Percentiles rank a stretch among this genome's conserved stretches.
Conservation (phyloP, 2,797 vertebrate genomes). For the Philypnodon macrostomus region DNA sequence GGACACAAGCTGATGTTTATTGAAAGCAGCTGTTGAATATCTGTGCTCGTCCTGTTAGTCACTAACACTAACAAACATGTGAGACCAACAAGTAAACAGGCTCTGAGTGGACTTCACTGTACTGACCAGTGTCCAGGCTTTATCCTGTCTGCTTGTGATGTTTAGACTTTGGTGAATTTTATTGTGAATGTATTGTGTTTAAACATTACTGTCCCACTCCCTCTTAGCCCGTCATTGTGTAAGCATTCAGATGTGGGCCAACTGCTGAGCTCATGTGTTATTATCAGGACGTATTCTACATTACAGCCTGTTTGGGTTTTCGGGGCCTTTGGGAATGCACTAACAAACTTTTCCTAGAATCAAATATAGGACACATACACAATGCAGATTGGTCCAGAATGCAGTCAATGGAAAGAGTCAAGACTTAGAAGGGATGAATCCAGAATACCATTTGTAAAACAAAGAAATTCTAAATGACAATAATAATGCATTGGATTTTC, state of each 20-base stretch:
- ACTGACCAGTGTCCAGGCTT: no score
- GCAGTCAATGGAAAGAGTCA: no score
- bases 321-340: conserved; percentile 27
- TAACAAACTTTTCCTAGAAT: conserved; percentile 12
- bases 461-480: no score
- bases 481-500: no score
- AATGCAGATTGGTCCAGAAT: background rate
- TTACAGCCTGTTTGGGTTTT: conserved; percentile 17
- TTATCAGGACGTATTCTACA: conserved; percentile 37
- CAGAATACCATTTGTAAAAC: no score
- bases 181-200: background rate
- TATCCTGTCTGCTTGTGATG: background rate
- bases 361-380: background rate
- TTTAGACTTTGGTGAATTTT: background rate
- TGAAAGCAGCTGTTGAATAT: no score
- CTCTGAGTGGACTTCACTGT: no score
- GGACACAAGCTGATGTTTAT: no score
- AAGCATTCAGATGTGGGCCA: conserved; percentile 9
- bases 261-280: conserved; percentile 24
- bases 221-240: background rate
- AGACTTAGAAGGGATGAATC: no score
- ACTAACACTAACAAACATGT: no score
- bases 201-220: background rate
- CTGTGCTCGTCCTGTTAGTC: no score
- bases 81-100: no score